Evolutionary conservation across 2,113 vertebrate species (phyloP).

Genomic region (Pleuronectes platessa): DNA sequence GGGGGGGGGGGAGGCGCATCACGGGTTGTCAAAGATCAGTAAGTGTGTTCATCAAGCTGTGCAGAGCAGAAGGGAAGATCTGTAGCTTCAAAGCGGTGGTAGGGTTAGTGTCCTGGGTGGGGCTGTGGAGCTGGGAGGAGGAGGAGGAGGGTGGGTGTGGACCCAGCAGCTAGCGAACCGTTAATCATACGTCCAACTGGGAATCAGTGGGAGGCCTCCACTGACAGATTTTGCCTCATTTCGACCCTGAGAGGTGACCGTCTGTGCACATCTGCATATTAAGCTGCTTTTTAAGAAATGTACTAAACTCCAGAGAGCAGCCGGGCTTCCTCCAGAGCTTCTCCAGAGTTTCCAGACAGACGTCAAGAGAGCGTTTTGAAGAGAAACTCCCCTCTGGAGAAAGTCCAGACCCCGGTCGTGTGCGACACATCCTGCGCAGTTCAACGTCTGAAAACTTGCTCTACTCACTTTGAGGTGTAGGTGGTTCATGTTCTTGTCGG

Average conservation of each 20-base stretch:
- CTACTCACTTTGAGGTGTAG: constrained; percentile 82
- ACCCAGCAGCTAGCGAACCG: constrained; percentile 32
- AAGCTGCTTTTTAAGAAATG: neutral
- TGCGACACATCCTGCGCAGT: too few relatives aligned
- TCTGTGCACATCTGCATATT: neutral
- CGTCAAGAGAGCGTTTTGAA: too few relatives aligned
- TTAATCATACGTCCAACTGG: constrained; percentile 51
- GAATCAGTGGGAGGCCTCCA: constrained; percentile 28
- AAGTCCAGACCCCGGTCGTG: too few relatives aligned
- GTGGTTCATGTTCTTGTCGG: constrained; percentile 81
- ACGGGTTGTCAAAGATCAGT: constrained; percentile 37
- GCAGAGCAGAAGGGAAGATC: constrained; percentile 49
- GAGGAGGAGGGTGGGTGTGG: constrained; percentile 61
- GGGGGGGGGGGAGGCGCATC: neutral
- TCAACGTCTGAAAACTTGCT: too few relatives aligned
- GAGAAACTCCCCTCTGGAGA: too few relatives aligned
- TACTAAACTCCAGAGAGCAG: too few relatives aligned
- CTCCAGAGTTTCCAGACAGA: too few relatives aligned
- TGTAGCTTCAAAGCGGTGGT: constrained; percentile 65
- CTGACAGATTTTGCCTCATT: too few relatives aligned
- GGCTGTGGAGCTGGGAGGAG: constrained; percentile 45
- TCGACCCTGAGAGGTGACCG: constrained; percentile 4
- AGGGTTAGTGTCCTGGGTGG: constrained; percentile 71
- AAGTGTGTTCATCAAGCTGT: constrained; percentile 50
- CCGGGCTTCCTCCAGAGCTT: too few relatives aligned